Percentiles rank a stretch among this genome's conserved stretches.
Evolutionary conservation across 2,797 vertebrate genomes (phyloP).

Genomic region (Mus caroli): DNA sequence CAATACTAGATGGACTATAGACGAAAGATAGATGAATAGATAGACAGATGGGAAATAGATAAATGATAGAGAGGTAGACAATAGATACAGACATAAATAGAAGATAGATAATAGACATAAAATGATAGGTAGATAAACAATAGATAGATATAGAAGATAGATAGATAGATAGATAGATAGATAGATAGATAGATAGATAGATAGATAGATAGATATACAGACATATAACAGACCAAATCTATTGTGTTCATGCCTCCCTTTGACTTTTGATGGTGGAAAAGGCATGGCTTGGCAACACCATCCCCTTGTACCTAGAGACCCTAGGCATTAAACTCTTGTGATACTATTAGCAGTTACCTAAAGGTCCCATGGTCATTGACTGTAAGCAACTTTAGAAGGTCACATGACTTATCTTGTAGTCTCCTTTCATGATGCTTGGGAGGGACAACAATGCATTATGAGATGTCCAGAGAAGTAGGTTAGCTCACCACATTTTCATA

Average conservation of each 20-base stretch:
- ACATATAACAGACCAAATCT: neutral
- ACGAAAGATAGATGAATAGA: neutral
- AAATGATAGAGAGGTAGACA: neutral
- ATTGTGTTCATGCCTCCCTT: neutral
- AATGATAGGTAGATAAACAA: neutral
- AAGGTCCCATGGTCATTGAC: neutral
- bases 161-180: too few species aligned
- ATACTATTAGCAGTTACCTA: neutral
- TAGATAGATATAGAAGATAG: neutral
- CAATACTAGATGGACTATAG: neutral
- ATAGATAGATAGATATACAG: neutral
- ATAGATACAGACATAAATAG: neutral
- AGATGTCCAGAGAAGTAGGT: rapidly evolving
- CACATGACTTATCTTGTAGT: neutral
- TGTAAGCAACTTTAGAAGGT: neutral
- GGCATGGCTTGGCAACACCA: neutral
- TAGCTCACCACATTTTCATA: rapidly evolving
- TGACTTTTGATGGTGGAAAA: neutral
- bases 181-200: neutral
- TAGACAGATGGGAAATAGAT: neutral
- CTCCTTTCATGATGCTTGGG: neutral
- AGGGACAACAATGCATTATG: neutral
- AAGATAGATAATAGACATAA: neutral
- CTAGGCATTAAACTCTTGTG: neutral
- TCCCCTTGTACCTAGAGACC: neutral